Percentiles rank a stretch among this genome's conserved stretches.
Conservation (phyloP, 2,113 vertebrate species). For the Lonchura striata region DNA sequence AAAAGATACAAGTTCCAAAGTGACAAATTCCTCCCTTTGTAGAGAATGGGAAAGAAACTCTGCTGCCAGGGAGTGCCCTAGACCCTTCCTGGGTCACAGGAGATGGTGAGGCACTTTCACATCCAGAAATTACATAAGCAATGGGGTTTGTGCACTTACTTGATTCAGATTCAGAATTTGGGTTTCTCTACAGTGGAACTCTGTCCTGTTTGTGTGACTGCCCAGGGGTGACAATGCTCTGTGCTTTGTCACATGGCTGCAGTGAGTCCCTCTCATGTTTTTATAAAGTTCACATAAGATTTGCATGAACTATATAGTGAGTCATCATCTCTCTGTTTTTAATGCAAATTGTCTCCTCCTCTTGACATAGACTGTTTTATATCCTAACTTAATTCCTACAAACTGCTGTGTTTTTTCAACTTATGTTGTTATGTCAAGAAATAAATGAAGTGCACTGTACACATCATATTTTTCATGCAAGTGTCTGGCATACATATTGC, state of each 20-base stretch:
- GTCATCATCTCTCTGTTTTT: not conserved
- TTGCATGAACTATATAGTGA: not conserved
- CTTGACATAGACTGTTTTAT: constrained; percentile 44
- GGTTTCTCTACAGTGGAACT: not conserved
- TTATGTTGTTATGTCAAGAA: constrained; percentile 38
- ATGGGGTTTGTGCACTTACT: not conserved
- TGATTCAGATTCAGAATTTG: not conserved
- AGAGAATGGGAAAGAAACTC: not conserved
- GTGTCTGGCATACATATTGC: not conserved
- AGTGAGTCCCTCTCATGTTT: not conserved
- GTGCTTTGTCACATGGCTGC: not conserved
- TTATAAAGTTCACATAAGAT: not conserved
- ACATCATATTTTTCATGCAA: constrained; percentile 42
- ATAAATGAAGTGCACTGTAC: constrained; percentile 12
- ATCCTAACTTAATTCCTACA: constrained; percentile 52
- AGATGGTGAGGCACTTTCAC: not conserved
- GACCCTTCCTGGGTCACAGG: not conserved
- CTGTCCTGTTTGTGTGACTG: not conserved
- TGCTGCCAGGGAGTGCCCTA: not conserved
- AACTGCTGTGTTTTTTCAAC: constrained; percentile 40
- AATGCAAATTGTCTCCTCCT: constrained; percentile 25
- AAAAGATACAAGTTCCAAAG: not conserved
- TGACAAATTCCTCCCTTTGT: not conserved
- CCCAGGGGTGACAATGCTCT: not conserved
- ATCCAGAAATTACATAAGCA: not conserved